Conservation (phyloP, 2,888 invertebrate species). For the Patella depressa region DNA sequence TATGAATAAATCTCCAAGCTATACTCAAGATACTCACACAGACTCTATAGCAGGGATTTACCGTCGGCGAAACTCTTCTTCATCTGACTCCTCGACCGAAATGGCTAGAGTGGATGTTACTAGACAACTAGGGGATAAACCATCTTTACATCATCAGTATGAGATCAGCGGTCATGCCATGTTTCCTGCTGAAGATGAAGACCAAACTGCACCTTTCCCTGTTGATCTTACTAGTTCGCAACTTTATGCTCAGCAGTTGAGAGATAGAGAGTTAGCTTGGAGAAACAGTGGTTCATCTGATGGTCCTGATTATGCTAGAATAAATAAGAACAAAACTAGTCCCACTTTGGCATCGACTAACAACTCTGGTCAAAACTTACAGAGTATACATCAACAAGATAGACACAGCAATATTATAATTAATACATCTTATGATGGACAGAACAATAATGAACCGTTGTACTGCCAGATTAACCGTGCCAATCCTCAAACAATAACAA, state of each 20-base stretch:
- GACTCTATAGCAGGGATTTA: background rate
- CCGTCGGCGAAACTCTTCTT: background rate
- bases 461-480: conserved; percentile 21
- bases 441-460: conserved; percentile 29
- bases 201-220: background rate
- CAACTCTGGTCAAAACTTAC: conserved; percentile 29
- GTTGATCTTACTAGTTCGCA: background rate
- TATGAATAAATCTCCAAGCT: conserved; percentile 9
- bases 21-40: background rate
- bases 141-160: background rate
- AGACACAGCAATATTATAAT: conserved; percentile 25
- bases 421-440: conserved; percentile 28
- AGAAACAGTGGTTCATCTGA: conserved; percentile 14
- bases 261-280: background rate
- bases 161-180: background rate
- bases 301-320: conserved; percentile 16
- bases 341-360: conserved; percentile 33
- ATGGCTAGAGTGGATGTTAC: background rate
- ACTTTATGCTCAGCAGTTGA: background rate
- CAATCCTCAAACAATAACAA: conserved; percentile 12
- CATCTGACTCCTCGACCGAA: background rate
- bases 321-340: conserved; percentile 16
- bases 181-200: background rate
- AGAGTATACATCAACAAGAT: conserved; percentile 26
- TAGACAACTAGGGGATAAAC: background rate